These are phyloP conservation scores for Crypturellus tataupa DNA, from an alignment of 2,797 vertebrate genomes.

Conservation along the genomic window DNA sequence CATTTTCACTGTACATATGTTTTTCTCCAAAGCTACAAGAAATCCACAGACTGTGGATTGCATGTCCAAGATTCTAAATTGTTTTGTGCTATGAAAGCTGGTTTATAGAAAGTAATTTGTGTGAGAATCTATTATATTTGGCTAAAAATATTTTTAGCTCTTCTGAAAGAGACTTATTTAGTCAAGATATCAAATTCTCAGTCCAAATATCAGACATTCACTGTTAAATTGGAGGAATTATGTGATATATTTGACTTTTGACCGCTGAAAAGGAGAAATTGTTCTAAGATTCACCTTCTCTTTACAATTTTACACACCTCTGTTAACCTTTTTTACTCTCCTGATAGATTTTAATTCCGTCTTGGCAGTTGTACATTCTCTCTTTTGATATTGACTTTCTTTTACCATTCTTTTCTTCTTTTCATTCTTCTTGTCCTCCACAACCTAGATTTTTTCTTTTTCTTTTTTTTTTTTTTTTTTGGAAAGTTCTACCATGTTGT, in stretches of 20 bases:
- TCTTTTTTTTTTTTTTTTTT: neutral
- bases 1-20: accelerated
- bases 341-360: neutral
- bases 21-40: neutral
- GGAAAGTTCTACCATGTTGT: accelerated
- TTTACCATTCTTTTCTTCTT: neutral
- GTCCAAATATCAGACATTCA: neutral
- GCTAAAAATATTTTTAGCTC: neutral
- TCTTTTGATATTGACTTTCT: neutral
- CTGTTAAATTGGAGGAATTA: neutral
- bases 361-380: neutral
- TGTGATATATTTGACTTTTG: neutral
- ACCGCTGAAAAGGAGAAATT: neutral
- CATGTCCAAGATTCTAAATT: neutral
- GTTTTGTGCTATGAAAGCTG: neutral
- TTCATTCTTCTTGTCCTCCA: neutral
- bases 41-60: neutral
- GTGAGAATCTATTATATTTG: neutral
- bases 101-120: neutral
- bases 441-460: neutral
- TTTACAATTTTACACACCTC: neutral
- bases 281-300: neutral
- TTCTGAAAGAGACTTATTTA: neutral
- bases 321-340: neutral
- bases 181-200: neutral